Conservation (phyloP, 2,888 invertebrate genomes). For the Parnassius orleans region DNA sequence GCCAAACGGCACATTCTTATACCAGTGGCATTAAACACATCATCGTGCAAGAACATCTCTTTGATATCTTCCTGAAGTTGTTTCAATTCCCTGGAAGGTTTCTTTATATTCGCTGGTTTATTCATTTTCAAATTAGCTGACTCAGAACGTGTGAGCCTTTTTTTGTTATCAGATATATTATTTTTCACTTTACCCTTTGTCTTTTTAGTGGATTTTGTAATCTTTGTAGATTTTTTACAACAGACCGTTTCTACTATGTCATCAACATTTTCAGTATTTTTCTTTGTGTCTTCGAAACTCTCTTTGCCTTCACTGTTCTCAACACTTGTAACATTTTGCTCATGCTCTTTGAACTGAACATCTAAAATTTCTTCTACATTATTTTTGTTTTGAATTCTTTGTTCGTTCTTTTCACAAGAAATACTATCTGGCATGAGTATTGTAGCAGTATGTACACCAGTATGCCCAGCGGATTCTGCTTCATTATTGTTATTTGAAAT, state of each 20-base stretch:
- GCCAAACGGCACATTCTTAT: constrained; percentile 83
- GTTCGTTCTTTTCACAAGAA: too few species aligned
- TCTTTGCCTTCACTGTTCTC: too few species aligned
- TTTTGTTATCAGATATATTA: constrained; percentile 27
- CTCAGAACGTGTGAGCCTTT: constrained; percentile 45
- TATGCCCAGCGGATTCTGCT: too few species aligned
- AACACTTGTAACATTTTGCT: too few species aligned
- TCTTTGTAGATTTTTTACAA: constrained; percentile 31
- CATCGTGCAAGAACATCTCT: constrained; percentile 85
- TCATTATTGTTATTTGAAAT: neutral
- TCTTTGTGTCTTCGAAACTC: neutral
- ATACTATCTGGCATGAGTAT: too few species aligned
- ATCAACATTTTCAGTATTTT: constrained; percentile 11
- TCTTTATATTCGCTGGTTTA: constrained; percentile 42
- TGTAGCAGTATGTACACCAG: too few species aligned
- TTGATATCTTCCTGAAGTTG: constrained; percentile 85
- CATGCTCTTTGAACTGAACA: too few species aligned
- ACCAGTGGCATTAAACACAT: constrained; percentile 82
- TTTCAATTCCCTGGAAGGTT: constrained; percentile 76
- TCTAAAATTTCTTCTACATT: too few species aligned
- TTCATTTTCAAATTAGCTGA: constrained; percentile 29
- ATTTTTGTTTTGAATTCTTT: too few species aligned
- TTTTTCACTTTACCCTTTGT: constrained; percentile 33
- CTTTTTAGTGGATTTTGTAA: constrained; percentile 32
- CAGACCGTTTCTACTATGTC: constrained; percentile 17